A percentile compares a stretch with the other conserved stretches of the same genome.
phyloP scores from a whole-genome alignment of 2,113 vertebrate species.

The Aegotheles bennettii region DNA sequence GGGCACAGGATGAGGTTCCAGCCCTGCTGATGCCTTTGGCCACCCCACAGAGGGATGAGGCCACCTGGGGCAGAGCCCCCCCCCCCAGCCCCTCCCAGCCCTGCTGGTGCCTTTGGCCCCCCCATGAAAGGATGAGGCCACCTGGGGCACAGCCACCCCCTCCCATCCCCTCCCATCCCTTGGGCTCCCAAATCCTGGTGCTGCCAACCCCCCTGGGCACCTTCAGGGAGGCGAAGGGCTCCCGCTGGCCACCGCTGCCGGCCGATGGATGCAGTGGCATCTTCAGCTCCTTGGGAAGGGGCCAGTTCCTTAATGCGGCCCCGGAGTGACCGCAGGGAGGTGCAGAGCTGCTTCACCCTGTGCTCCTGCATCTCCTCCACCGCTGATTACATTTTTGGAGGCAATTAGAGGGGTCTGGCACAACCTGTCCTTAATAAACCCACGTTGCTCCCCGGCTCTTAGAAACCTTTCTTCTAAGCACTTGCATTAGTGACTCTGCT shows the following conservation, averaged over 20 bases:
- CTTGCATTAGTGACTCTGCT: background rate
- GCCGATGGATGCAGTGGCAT: background rate
- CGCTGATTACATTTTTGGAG: background rate
- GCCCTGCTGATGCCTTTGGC: background rate
- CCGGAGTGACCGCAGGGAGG: background rate
- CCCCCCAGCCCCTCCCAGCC: background rate
- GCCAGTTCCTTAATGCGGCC: background rate
- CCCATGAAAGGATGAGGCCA: too few species aligned
- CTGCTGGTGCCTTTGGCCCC: too few species aligned
- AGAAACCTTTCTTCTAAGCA: background rate
- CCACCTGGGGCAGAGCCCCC: too few species aligned
- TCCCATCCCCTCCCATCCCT: background rate
- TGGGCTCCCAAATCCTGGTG: too few species aligned
- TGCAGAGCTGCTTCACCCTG: background rate
- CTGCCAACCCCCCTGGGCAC: too few species aligned
- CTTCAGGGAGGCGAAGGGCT: too few species aligned
- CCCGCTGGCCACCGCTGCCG: accelerated
- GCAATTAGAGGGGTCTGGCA: background rate
- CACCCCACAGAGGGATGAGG: too few species aligned
- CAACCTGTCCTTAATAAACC: background rate
- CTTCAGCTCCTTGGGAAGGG: background rate
- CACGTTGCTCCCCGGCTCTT: background rate
- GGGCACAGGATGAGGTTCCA: too few species aligned
- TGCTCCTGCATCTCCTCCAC: background rate
- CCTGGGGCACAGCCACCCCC: too few species aligned